Percentiles rank a stretch among this genome's conserved stretches.
phyloP scores from a whole-genome alignment of 1,140 invertebrate species.

The Rhopalosiphum maidis region DNA sequence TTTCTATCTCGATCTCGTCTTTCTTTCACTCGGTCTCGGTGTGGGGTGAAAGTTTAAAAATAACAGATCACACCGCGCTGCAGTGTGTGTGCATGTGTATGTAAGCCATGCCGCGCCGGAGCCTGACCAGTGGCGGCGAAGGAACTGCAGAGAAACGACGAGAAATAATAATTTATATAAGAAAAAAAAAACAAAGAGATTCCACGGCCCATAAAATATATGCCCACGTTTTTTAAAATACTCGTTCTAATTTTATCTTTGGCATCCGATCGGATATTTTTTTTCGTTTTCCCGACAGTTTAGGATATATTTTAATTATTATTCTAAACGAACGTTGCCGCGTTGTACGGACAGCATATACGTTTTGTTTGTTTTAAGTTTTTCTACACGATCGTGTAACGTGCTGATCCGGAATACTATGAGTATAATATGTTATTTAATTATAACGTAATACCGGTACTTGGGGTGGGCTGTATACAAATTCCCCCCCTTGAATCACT shows the following conservation, averaged over 20 bases:
- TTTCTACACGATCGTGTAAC: neutral
- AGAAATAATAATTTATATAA: neutral
- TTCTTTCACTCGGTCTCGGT: neutral
- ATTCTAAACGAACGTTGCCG: neutral
- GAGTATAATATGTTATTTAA: neutral
- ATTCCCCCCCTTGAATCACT: too few species aligned
- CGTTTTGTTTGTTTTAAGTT: neutral
- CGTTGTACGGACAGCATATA: neutral
- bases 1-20: neutral
- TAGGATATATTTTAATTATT: constrained; percentile 39
- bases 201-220: constrained; percentile 30
- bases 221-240: constrained; percentile 44
- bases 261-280: neutral
- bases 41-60: constrained; percentile 54
- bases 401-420: neutral
- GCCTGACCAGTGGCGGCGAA: neutral
- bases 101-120: neutral
- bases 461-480: too few species aligned
- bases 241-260: constrained; percentile 47
- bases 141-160: constrained; percentile 20
- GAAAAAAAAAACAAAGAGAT: constrained; percentile 35
- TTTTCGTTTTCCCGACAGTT: neutral
- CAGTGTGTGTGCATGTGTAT: neutral
- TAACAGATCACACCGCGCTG: constrained; percentile 19
- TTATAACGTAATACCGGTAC: too few species aligned